phyloP scores from a whole-genome alignment of 2,888 invertebrate species.

The Camponotus fellah region DNA sequence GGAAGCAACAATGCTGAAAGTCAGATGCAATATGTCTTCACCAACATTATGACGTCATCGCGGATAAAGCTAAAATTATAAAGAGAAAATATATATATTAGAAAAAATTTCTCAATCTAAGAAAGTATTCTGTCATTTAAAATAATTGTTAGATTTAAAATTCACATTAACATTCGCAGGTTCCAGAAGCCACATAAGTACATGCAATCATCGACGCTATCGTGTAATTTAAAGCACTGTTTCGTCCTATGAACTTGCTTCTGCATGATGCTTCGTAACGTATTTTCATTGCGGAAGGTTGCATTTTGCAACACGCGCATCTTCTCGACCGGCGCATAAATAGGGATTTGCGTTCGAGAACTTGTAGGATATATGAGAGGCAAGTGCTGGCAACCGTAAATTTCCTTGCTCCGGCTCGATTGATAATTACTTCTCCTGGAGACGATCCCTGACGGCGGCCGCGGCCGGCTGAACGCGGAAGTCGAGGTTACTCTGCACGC shows the following conservation, averaged over 20 bases:
- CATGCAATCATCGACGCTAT: neutral
- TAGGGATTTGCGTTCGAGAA: neutral
- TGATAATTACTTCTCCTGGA: constrained; percentile 56
- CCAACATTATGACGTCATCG: neutral
- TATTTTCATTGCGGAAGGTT: constrained; percentile 16
- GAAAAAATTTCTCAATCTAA: neutral
- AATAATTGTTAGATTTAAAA: neutral
- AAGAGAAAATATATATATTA: neutral
- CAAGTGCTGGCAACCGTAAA: constrained; percentile 22
- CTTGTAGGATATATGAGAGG: neutral
- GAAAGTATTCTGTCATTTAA: neutral
- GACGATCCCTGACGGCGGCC: constrained; percentile 60
- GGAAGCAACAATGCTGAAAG: constrained; percentile 6
- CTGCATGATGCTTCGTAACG: constrained; percentile 20
- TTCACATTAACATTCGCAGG: neutral
- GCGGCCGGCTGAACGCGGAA: constrained; percentile 69
- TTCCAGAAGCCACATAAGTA: neutral
- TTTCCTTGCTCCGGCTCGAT: constrained; percentile 29
- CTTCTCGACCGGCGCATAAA: constrained; percentile 11
- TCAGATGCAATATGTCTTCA: neutral
- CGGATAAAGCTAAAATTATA: neutral
- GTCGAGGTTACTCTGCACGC: constrained; percentile 64
- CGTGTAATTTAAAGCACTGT: neutral
- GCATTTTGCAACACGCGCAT: constrained; percentile 40
- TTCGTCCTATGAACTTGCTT: constrained; percentile 13